Conservation (phyloP, 2,888 invertebrate genomes). For the Parelbella ahira region DNA sequence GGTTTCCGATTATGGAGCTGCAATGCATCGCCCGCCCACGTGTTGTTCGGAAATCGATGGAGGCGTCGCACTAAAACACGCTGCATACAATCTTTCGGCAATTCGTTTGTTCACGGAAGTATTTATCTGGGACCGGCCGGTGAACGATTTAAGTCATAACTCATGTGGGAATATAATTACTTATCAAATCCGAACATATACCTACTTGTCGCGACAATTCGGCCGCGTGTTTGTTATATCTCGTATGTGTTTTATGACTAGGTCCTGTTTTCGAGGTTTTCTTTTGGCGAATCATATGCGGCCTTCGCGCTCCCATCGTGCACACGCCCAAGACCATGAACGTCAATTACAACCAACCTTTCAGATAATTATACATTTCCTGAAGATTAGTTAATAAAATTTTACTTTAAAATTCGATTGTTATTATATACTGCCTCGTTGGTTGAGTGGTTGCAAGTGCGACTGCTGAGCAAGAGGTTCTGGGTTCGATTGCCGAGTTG, state of each 20-base stretch:
- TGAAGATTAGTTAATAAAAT: no score
- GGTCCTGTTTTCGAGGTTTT: slow-evolving; percentile 12
- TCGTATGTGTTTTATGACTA: slow-evolving; percentile 24
- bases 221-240: slow-evolving; percentile 15
- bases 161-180: slow-evolving; percentile 35
- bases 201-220: slow-evolving; percentile 18
- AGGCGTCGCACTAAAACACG: slow-evolving; percentile 67
- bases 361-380: slow-evolving; percentile 3
- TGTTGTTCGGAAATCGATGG: slow-evolving; percentile 56
- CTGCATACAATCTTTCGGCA: slow-evolving; percentile 63
- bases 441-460: no score
- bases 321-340: slow-evolving; percentile 20
- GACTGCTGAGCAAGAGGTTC: no score
- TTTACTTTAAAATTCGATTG: no score
- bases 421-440: no score
- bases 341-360: slow-evolving; percentile 3
- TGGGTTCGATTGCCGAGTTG: no score
- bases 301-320: slow-evolving; percentile 23
- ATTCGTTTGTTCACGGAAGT: slow-evolving; percentile 69
- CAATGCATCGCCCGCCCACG: slow-evolving; percentile 76
- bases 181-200: slow-evolving; percentile 19
- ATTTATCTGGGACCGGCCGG: slow-evolving; percentile 48
- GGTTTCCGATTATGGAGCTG: slow-evolving; percentile 64
- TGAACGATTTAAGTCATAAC: slow-evolving; percentile 45
- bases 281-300: slow-evolving; percentile 12